Base-by-base conservation (phyloP, 2,797 vertebrate species). In the Paramormyrops hopkinsi region DNA sequence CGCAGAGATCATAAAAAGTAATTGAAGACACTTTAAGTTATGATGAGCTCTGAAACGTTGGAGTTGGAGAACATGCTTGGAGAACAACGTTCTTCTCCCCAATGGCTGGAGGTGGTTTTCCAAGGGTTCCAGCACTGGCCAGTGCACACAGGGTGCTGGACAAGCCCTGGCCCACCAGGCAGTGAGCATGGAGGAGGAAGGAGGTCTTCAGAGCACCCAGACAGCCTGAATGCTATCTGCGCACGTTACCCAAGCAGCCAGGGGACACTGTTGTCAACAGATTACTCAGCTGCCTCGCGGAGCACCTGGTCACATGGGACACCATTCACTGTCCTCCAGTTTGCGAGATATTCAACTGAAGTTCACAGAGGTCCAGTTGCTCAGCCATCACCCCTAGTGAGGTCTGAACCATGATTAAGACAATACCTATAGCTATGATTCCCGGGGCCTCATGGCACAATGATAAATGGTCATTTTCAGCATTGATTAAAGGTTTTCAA, bases 321-420 rank as follows among this genome's bases (percentile, higher is more conserved):
- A 19, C 2, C 17, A 3, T 79, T 41, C 7, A 91, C 87, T 89
- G 76, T 90, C 89, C 90, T 90, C 22, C 88, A 89, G 89, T 91
- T 89, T 91, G 88, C 79, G 44, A 59, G 89, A 73, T 73, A 73
- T 73, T 73, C 65, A 73, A 6, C 29, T 14, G 25, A 69, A 69
- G 12, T 33, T 33, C 12, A 37, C 65, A 29, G 65, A 33, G 65
- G 9, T 12, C 25, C 25, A 69, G 25, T 69, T 69, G 25, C 25
- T 65, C 22, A 65, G 29, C 25, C 25, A 29, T 12, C 62, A 65
- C 2, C 62, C 25, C 25, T 69, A 69, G 62, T 69, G 62, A 65
- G 9, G 62, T 12, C 29, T 33, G 29, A 37, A 14, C 65, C 65
- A 33, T 0, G 11, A 33, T 14, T 73, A 73, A 73, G 25, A 73